Evolutionary conservation across 2,797 vertebrate species (phyloP), one percentile per base, ranked within the genome.

Genomic region (Semaprochilodus insignis): DNA sequence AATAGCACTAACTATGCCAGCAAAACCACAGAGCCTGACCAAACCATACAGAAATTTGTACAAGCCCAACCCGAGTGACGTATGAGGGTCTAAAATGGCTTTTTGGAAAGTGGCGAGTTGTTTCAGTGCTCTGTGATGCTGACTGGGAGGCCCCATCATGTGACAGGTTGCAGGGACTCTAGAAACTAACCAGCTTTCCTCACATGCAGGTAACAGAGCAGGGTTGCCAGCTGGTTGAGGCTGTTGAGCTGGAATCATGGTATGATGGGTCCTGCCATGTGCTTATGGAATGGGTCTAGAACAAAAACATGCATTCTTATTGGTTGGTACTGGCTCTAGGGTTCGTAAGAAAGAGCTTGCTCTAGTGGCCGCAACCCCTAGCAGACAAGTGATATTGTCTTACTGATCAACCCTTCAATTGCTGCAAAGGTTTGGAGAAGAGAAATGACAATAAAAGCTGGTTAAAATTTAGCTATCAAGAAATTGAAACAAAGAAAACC

Each of bases 381-480:
- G 83, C 59, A 83, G 74, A 79, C 71, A 81, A 74, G 78, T 78
- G 83, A 83, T 86, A 78, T 72, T 84, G 60, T 81, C 89, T 91
- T 91, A 91, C 90, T 89, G 89, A 89, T 91, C 82, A 90, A 89
- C 85, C 87, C 82, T 87, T 90, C 87, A 85, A 89, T 87, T 87
- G 90, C 90, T 91, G 89, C 87, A 84, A 85, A 73, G 57, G 84
- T 82, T 87, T 82, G 85, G 80, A 85, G 82, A 88, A 83, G 85
- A 90, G 82, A 90, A 71, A 91, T 86, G 77, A 77, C 78, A 85
- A 74, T 77, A 75, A 81, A 77, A 63, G 74, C 52, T 69, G 65
- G 80, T 88, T 86, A 87, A 81, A 69, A 81, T 31, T 40, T 72
- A n/a, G 6, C 70, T 76, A 65, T 44, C 62, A 55, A 31, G 51